phyloP scores from a whole-genome alignment of 2,113 vertebrate genomes.

The Chloroceryle aenea region DNA sequence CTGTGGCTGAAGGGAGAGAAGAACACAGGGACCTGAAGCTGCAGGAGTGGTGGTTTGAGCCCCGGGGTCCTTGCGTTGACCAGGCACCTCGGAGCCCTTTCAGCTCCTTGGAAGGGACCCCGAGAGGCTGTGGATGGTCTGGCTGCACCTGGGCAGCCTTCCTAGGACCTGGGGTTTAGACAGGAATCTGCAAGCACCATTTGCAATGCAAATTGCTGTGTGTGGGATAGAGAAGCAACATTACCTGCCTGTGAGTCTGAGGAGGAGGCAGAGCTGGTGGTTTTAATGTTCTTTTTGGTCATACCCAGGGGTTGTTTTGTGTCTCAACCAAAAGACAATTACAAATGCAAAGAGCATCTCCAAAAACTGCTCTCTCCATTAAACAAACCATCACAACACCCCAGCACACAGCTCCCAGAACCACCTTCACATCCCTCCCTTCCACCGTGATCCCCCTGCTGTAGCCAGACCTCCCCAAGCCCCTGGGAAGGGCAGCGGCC shows the following conservation, averaged over 20 bases:
- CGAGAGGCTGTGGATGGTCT: background rate
- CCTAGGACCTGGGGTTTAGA: background rate
- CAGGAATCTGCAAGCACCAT: background rate
- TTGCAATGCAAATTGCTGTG: background rate
- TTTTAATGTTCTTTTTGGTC: background rate
- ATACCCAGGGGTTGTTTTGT: background rate
- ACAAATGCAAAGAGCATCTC: background rate
- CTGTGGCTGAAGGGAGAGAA: background rate
- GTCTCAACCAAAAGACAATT: background rate
- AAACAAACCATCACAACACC: background rate
- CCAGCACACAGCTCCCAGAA: too few species aligned
- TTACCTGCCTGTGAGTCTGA: background rate
- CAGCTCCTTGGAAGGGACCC: background rate
- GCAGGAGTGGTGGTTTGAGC: background rate
- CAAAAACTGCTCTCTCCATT: background rate
- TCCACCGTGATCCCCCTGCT: background rate
- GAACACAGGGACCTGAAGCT: background rate
- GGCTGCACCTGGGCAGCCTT: background rate
- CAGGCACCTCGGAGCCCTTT: fast-evolving
- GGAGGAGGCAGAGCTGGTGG: background rate
- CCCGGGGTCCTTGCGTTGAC: fast-evolving
- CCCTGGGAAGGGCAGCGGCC: background rate
- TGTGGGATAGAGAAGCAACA: background rate
- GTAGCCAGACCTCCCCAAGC: background rate
- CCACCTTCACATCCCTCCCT: background rate